Conservation (phyloP, 2,113 vertebrate genomes). For the Ailuropoda melanoleuca region DNA sequence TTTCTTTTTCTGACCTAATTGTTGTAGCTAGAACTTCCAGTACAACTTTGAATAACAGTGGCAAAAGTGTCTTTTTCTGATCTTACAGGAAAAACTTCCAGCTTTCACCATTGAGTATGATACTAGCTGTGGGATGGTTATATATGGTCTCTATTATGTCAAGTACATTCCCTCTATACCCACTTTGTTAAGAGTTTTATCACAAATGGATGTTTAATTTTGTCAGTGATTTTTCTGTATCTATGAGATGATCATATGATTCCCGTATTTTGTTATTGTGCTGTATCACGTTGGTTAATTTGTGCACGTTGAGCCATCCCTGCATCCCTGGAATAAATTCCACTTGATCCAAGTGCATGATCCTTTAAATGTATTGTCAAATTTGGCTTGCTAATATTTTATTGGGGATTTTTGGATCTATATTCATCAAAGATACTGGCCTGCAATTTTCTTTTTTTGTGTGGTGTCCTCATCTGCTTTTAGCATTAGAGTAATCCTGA, state of each 20-base stretch:
- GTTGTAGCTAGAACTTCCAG: not conserved
- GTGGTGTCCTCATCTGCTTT: not conserved
- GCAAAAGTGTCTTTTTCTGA: not conserved
- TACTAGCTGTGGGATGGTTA: not conserved
- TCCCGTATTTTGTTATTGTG: not conserved
- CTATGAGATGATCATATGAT: not conserved
- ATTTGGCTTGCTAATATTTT: not conserved
- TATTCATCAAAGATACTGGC: not conserved
- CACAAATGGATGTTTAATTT: not conserved
- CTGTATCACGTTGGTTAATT: not conserved
- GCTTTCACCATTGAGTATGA: not conserved
- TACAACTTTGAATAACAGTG: not conserved
- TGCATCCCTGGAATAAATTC: not conserved
- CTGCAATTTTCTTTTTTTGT: not conserved
- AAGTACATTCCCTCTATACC: not conserved
- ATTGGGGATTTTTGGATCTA: not conserved
- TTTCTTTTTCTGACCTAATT: not conserved
- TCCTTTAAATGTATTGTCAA: not conserved
- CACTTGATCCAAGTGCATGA: not conserved
- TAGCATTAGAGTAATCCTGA: not conserved
- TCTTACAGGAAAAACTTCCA: not conserved
- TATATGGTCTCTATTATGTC: not conserved
- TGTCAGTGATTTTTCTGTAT: not conserved
- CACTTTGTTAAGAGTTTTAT: not conserved
- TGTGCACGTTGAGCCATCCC: not conserved